Percentiles rank a stretch among this genome's conserved stretches.
These are phyloP conservation scores for Lordiphosa stackelbergi DNA, from an alignment of 1,140 invertebrate species.

Conservation along the genomic window DNA sequence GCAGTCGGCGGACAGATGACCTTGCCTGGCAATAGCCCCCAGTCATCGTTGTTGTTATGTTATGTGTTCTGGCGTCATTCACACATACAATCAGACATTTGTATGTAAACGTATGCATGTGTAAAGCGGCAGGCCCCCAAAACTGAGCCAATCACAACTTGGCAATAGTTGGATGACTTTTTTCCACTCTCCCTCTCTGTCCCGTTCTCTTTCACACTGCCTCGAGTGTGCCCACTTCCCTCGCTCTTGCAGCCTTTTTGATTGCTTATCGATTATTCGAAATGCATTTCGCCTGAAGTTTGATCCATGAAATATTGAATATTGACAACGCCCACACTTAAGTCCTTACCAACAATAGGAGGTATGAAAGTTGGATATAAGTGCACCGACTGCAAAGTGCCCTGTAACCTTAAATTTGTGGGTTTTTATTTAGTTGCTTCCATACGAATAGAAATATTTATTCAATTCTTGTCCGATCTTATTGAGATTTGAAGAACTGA, in stretches of 20 bases:
- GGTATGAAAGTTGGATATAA: too few species aligned
- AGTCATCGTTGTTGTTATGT: slow-evolving; percentile 8
- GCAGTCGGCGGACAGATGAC: background rate
- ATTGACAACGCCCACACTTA: slow-evolving; percentile 1
- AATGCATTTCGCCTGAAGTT: slow-evolving; percentile 29
- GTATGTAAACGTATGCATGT: background rate
- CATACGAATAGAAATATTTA: too few species aligned
- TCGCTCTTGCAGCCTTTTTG: background rate
- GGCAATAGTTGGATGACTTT: slow-evolving; percentile 10
- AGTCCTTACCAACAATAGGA: background rate
- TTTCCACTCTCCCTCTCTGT: background rate
- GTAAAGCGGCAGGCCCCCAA: slow-evolving; percentile 49
- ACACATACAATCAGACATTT: slow-evolving; percentile 6
- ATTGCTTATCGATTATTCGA: slow-evolving; percentile 55
- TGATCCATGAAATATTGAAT: slow-evolving; percentile 19
- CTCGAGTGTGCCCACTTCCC: background rate
- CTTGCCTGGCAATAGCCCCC: too few species aligned
- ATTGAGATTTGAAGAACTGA: too few species aligned
- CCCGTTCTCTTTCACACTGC: background rate
- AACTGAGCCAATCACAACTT: slow-evolving; percentile 54
- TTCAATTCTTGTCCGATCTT: too few species aligned
- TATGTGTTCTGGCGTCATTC: slow-evolving; percentile 5
- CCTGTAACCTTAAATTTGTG: too few species aligned
- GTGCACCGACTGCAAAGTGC: background rate
- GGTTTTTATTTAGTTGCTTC: too few species aligned